phyloP scores from a whole-genome alignment of 2,113 vertebrate genomes.

The Lycaon pictus region DNA sequence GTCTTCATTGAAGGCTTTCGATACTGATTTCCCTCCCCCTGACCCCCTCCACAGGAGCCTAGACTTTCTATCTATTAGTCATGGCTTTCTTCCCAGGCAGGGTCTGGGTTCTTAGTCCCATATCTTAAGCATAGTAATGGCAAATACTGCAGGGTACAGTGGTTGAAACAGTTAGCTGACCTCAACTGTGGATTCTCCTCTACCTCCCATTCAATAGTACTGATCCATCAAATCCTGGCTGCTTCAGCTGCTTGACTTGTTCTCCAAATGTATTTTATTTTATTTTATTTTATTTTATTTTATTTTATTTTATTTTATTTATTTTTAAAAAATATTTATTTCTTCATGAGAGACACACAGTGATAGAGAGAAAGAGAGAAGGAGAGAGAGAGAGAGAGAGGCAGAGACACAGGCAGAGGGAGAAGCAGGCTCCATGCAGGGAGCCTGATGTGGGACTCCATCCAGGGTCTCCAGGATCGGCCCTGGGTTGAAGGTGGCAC shows the following conservation, averaged over 20 bases:
- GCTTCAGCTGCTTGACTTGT: not conserved
- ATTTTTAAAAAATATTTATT: too few relatives aligned
- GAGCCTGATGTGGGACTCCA: too few relatives aligned
- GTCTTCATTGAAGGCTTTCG: not conserved
- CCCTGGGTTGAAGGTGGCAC: too few relatives aligned
- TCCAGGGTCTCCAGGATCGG: too few relatives aligned
- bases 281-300: too few relatives aligned
- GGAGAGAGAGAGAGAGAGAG: too few relatives aligned
- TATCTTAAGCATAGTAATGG: not conserved
- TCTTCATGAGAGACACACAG: too few relatives aligned
- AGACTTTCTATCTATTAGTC: not conserved
- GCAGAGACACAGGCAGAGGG: too few relatives aligned
- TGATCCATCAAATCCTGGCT: not conserved
- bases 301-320: too few relatives aligned
- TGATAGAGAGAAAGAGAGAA: too few relatives aligned
- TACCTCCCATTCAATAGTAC: not conserved
- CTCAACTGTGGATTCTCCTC: not conserved
- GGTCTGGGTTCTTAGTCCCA: not conserved
- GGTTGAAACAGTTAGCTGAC: not conserved
- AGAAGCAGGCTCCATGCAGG: too few relatives aligned
- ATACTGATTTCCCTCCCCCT: not conserved
- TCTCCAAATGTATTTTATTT: not conserved
- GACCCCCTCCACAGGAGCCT: not conserved
- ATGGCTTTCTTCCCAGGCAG: not conserved
- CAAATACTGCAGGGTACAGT: not conserved